phyloP scores from a whole-genome alignment of 2,797 vertebrate species.

The Luscinia megarhynchos region DNA sequence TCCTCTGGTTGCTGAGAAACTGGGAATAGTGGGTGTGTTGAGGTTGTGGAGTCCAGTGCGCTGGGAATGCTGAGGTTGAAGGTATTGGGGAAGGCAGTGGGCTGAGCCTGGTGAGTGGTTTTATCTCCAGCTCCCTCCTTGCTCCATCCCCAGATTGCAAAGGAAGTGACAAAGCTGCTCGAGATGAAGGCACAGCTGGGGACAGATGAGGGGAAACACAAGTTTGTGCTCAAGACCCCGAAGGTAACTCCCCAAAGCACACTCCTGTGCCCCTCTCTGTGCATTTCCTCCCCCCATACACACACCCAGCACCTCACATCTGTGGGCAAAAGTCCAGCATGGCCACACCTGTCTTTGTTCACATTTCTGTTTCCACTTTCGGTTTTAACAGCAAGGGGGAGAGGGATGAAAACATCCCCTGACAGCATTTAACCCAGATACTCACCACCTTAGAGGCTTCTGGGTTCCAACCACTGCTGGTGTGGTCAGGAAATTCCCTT shows the following conservation, averaged over 20 bases:
- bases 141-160: slow-evolving; percentile 83
- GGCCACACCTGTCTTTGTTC: not conserved
- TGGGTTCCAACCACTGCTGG: not conserved
- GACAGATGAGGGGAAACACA: slow-evolving; percentile 89
- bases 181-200: slow-evolving; percentile 89
- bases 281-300: accelerated
- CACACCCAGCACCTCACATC: accelerated
- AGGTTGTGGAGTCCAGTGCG: too few relatives aligned
- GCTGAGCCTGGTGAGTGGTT: too few relatives aligned
- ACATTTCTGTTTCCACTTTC: not conserved
- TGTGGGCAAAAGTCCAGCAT: accelerated
- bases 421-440: accelerated
- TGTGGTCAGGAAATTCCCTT: not conserved
- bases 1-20: not conserved
- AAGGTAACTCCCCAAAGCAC: slow-evolving; percentile 82
- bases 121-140: not conserved
- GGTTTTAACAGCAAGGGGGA: not conserved
- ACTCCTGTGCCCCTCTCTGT: accelerated
- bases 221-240: slow-evolving; percentile 95
- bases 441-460: not conserved
- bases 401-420: not conserved
- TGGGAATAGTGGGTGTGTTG: not conserved
- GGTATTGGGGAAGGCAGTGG: not conserved
- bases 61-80: not conserved
- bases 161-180: slow-evolving; percentile 90